Evolutionary conservation across 1,140 invertebrate genomes (phyloP), one percentile per base, ranked within the genome.

Genomic region (Brachionus plicatilis): DNA sequence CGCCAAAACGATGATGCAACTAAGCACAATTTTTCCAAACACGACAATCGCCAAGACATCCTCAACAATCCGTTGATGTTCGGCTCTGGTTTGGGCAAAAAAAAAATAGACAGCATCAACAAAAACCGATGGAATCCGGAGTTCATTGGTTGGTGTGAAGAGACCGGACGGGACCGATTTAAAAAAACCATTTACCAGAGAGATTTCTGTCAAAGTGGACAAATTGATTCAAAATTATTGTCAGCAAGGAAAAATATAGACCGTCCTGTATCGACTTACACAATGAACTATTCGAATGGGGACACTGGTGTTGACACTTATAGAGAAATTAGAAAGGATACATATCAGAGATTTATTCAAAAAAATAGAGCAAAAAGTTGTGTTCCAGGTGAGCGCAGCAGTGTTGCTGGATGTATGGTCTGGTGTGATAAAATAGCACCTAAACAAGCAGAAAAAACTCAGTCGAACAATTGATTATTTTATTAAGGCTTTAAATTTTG

Each of bases 291-390:
- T 29, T 41, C 79, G 17, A 60, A 24, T 65, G 27, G 20, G 41
- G 17, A 82, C 12, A 43, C n/a, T 27, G 12, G 29, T 37, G 53
- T 47, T 37, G 79, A 82, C 20, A 56, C 37, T 43, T 65, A 43
- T n/a, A 82, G 53, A 82, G n/a, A 41, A 45, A 45, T 47, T 20
- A 24, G 79, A n/a, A 14, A 37, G n/a, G 79, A 82, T 8, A 82
- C 53, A 12, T 65, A 43, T 24, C 43, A 60, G 12, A 14, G 79
- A 20, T 82, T 82, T 82, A 47, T 60, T 11, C 17, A 82, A 4
- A 82, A 60, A 41, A 82, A 82, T 82, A 43, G 79, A 60, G 53
- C 53, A 24, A 82, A 82, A 82, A 82, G 33, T 43, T 82, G 37
- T 60, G 37, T 82, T 9, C 68, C 68, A 27, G 79, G 79, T 4